Evolutionary conservation across 2,888 invertebrate genomes (phyloP).

Genomic region (Ophioninae sp.): DNA sequence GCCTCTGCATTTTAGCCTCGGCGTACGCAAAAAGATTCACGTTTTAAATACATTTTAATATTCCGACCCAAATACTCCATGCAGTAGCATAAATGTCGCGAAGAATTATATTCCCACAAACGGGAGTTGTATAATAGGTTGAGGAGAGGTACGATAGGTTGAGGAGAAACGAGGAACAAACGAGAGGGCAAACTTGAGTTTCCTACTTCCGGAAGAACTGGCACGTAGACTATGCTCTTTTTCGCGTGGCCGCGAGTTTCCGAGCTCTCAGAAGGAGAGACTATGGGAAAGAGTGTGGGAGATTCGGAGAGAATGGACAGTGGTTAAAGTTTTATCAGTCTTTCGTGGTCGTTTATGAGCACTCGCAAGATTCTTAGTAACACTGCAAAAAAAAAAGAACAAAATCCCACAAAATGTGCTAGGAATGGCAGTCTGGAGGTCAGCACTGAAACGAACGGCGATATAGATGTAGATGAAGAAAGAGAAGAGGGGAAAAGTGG

Average conservation of each 20-base stretch:
- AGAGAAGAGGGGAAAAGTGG: neutral
- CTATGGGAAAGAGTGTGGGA: constrained; percentile 13
- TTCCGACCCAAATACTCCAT: constrained; percentile 36
- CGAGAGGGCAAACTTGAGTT: constrained; percentile 53
- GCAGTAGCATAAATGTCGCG: constrained; percentile 16
- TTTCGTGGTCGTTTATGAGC: constrained; percentile 45
- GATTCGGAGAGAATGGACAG: constrained; percentile 49
- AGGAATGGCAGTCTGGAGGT: constrained; percentile 1
- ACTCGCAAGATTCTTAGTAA: constrained; percentile 10
- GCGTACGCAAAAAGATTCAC: neutral
- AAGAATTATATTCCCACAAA: constrained; percentile 37
- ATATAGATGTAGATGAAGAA: neutral
- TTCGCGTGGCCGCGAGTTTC: constrained; percentile 3
- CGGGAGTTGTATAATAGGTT: constrained; percentile 31
- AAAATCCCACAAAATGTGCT: constrained; percentile 30
- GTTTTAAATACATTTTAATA: constrained; percentile 31
- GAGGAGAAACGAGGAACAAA: constrained; percentile 45
- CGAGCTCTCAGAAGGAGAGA: constrained; percentile 17
- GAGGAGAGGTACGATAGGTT: no score
- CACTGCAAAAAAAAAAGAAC: constrained; percentile 5
- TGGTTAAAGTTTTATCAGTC: constrained; percentile 60
- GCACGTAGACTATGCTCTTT: constrained; percentile 20
- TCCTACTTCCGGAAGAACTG: constrained; percentile 36
- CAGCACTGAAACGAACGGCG: neutral
- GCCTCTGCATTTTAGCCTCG: neutral